Evolutionary conservation across 2,888 invertebrate genomes (phyloP).

Genomic region (Hesperia comma): DNA sequence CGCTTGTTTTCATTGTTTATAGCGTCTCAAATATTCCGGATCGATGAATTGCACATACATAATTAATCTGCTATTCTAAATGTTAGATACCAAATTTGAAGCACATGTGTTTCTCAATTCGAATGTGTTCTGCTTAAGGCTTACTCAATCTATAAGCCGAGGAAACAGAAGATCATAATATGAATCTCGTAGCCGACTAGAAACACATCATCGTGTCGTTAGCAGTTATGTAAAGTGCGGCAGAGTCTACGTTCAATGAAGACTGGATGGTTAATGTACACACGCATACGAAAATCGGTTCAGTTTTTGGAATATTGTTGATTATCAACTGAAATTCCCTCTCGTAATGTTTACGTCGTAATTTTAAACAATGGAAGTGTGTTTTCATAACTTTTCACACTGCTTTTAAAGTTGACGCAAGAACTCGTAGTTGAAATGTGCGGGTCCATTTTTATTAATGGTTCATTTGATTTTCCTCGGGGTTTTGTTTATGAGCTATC

Average conservation of each 20-base stretch:
- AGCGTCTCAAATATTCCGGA: no score
- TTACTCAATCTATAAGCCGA: constrained; percentile 2
- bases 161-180: constrained; percentile 17
- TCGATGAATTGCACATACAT: no score
- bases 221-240: constrained; percentile 14
- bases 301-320: background rate
- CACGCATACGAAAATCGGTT: background rate
- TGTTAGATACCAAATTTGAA: background rate
- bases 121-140: background rate
- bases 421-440: no score
- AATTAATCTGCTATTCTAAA: background rate
- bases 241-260: background rate
- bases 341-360: background rate
- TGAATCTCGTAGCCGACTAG: constrained; percentile 11
- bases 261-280: background rate
- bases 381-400: background rate
- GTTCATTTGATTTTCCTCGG: no score
- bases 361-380: no score
- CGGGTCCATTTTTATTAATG: no score
- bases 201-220: constrained; percentile 8
- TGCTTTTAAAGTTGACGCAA: background rate
- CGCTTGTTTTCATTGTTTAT: background rate
- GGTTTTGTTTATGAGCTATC: no score
- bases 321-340: background rate
- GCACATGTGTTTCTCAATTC: background rate